These are phyloP conservation scores for Geopemphigus sp. DNA, from an alignment of 1,140 invertebrate species.

Conservation along the genomic window DNA sequence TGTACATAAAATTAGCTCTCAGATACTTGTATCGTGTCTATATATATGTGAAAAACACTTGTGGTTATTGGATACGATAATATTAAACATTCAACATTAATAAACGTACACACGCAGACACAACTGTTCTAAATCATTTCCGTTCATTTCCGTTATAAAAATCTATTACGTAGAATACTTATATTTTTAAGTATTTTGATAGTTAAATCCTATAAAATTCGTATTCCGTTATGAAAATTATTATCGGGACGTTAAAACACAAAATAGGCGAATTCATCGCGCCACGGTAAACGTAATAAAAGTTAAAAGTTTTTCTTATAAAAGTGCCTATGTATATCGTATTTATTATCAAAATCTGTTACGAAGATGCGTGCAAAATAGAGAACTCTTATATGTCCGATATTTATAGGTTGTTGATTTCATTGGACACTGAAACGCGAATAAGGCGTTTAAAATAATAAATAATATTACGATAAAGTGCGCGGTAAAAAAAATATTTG, in stretches of 20 bases:
- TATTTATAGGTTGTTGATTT: constrained; percentile 20
- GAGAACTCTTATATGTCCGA: constrained; percentile 16
- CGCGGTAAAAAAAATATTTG: background rate
- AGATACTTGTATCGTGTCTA: no score
- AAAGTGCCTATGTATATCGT: constrained; percentile 1
- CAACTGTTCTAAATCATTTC: no score
- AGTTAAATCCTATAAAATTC: background rate
- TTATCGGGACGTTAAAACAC: background rate
- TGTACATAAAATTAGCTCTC: no score
- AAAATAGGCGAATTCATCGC: background rate
- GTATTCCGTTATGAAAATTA: constrained; percentile 1
- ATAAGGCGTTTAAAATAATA: background rate
- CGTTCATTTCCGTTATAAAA: no score
- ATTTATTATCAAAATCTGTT: background rate
- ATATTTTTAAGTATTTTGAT: background rate
- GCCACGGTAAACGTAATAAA: background rate
- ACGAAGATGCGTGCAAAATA: background rate
- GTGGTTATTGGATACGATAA: background rate
- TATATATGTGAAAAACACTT: background rate
- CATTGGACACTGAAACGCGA: background rate
- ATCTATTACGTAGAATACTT: no score
- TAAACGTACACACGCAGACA: no score
- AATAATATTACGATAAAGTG: constrained; percentile 2
- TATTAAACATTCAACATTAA: background rate
- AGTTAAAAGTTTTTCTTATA: constrained; percentile 6